phyloP scores from a whole-genome alignment of 2,797 vertebrate genomes.

The Sebastolobus alascanus region DNA sequence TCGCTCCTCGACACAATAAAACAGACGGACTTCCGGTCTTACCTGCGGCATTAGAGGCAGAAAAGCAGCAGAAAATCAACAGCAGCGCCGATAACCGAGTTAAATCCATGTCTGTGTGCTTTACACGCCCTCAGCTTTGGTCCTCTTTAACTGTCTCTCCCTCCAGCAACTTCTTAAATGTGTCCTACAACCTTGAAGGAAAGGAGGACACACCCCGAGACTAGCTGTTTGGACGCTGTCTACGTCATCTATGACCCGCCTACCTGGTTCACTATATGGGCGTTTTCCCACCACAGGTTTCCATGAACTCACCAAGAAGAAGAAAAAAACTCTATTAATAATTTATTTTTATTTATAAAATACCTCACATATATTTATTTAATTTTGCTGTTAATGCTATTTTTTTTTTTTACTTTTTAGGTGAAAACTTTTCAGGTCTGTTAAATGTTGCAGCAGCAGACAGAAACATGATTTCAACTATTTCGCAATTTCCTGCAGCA shows the following conservation, averaged over 20 bases:
- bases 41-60: background rate
- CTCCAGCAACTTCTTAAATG: background rate
- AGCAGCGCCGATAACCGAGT: constrained; percentile 2
- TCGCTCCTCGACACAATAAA: background rate
- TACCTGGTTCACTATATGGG: background rate
- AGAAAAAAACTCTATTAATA: no score
- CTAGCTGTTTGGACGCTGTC: constrained; percentile 22
- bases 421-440: background rate
- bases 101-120: constrained; percentile 34
- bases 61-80: constrained; percentile 5
- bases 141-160: accelerated
- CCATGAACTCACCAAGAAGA: no score
- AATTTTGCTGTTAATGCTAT: background rate
- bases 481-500: background rate
- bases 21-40: background rate
- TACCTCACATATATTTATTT: background rate
- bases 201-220: constrained; percentile 63
- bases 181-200: background rate
- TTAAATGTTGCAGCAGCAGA: background rate
- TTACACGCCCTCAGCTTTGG: accelerated
- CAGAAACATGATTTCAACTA: background rate
- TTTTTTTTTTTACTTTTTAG: background rate
- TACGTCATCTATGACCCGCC: constrained; percentile 29
- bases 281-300: no score
- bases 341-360: background rate